A percentile compares a stretch with the other conserved stretches of the same genome.
Conservation (phyloP, 1,140 invertebrate species). For the Ptiloglossa arizonensis region DNA sequence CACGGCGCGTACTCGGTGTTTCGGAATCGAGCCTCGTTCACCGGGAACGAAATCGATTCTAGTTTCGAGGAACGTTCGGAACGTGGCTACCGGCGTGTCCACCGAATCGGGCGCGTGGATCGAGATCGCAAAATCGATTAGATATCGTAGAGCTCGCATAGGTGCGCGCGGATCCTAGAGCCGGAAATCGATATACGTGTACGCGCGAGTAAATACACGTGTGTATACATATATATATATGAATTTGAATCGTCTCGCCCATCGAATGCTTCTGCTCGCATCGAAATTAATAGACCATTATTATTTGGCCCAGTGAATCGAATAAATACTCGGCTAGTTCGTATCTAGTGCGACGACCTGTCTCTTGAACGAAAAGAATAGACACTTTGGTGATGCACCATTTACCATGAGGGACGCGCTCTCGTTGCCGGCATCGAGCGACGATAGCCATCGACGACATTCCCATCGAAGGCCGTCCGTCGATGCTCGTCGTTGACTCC, state of each 20-base stretch:
- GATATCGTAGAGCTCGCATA: too few species aligned
- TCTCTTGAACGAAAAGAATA: constrained; percentile 57
- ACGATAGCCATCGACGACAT: constrained; percentile 34
- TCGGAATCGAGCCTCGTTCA: too few species aligned
- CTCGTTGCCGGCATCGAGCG: neutral
- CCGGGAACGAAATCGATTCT: too few species aligned
- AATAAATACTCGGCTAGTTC: constrained; percentile 62
- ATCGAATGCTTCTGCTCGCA: constrained; percentile 2
- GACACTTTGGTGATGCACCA: constrained; percentile 72
- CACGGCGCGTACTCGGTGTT: too few species aligned
- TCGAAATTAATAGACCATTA: constrained; percentile 58
- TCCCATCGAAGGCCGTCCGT: constrained; percentile 24
- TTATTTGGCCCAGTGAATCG: constrained; percentile 74
- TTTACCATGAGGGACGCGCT: constrained; percentile 69
- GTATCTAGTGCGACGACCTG: constrained; percentile 40
- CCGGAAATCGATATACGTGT: constrained; percentile 19
- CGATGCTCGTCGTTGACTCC: constrained; percentile 17
- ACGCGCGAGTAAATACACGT: too few species aligned
- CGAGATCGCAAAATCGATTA: too few species aligned
- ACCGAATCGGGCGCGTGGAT: neutral
- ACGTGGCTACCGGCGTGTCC: too few species aligned
- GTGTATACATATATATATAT: too few species aligned
- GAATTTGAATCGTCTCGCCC: constrained; percentile 1
- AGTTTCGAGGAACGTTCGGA: too few species aligned
- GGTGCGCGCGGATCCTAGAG: neutral